phyloP scores from a whole-genome alignment of 2,888 invertebrate species.

The Spialia ferax region DNA sequence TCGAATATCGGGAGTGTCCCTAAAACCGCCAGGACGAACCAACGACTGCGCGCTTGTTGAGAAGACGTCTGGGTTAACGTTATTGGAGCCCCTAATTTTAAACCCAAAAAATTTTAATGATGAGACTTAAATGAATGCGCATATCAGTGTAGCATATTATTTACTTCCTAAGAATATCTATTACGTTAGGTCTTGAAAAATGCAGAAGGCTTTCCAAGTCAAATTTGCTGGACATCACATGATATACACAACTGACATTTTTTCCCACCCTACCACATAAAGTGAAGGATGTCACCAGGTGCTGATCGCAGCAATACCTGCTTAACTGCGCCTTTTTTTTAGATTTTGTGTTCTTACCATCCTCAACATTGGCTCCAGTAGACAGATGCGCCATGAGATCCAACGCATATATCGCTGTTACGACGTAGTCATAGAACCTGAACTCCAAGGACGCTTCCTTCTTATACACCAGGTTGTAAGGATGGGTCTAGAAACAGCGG shows the following conservation, averaged over 20 bases:
- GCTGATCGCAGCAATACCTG: no score
- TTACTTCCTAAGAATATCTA: no score
- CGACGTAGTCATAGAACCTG: constrained; percentile 65
- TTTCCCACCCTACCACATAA: no score
- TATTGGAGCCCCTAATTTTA: constrained; percentile 67
- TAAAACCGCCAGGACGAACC: constrained; percentile 69
- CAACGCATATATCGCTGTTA: constrained; percentile 59
- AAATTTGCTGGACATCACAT: no score
- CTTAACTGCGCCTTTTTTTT: no score
- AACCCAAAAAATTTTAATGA: neutral
- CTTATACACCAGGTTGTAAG: constrained; percentile 66
- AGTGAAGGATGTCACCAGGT: no score
- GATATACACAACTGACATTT: no score
- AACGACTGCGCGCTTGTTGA: constrained; percentile 67
- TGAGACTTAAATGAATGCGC: no score
- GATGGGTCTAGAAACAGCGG: constrained; percentile 59
- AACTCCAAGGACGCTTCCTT: constrained; percentile 58
- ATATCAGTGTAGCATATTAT: no score
- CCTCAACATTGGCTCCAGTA: constrained; percentile 73
- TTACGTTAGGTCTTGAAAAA: no score
- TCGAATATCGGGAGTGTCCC: constrained; percentile 69
- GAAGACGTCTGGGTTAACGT: constrained; percentile 72
- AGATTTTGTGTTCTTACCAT: constrained; percentile 64
- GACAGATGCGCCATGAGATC: constrained; percentile 71
- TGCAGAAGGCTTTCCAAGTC: no score